A percentile compares a stretch with the other conserved stretches of the same genome.
Conservation (phyloP, 2,113 vertebrate species). For the Rousettus leschenaultii region DNA sequence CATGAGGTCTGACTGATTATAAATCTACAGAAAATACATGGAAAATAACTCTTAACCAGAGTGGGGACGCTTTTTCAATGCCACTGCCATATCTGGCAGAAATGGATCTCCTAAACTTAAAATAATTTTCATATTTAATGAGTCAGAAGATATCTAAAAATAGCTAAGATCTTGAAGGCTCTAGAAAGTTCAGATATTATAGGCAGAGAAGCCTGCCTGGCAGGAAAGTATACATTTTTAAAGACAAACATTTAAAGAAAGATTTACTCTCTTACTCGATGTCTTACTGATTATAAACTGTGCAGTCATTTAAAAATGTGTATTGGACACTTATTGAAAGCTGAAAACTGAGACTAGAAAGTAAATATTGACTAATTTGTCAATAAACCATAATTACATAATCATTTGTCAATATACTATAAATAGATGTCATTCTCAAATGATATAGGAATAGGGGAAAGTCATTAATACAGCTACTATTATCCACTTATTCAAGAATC, state of each 20-base stretch:
- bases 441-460: background rate
- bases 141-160: background rate
- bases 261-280: background rate
- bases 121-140: constrained; percentile 17
- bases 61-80: background rate
- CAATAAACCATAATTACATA: background rate
- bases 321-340: constrained; percentile 11
- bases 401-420: background rate
- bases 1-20: background rate
- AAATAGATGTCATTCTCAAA: background rate
- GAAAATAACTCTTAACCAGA: background rate
- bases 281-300: background rate
- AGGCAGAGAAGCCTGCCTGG: background rate
- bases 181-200: background rate
- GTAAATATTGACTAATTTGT: background rate
- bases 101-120: background rate
- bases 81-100: background rate
- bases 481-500: background rate
- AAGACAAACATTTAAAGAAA: background rate
- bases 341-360: background rate
- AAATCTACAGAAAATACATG: background rate
- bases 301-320: background rate
- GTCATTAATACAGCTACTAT: background rate
- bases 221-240: background rate
- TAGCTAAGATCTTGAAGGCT: background rate